Percentiles rank a stretch among this genome's conserved stretches.
Evolutionary conservation across 1,140 invertebrate genomes (phyloP).

Genomic region (Vollenhovia emeryi): DNA sequence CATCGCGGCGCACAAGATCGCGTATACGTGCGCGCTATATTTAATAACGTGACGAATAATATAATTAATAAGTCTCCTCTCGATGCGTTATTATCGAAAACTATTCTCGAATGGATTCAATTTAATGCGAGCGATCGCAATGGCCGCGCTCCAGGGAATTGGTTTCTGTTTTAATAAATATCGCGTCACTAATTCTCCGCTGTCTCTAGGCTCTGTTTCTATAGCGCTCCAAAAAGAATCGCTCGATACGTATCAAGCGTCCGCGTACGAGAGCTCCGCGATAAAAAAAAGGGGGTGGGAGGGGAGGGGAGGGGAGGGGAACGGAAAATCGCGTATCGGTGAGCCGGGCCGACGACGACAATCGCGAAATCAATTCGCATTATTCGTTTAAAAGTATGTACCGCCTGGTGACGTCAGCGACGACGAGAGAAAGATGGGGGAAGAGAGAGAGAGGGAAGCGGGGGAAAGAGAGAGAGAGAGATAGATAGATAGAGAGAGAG

Average conservation of each 20-base stretch:
- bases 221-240: constrained; percentile 55
- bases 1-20: neutral
- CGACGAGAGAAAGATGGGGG: constrained; percentile 11
- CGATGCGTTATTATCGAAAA: neutral
- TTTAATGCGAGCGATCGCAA: constrained; percentile 26
- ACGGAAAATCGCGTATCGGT: constrained; percentile 47
- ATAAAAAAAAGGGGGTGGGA: neutral
- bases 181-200: constrained; percentile 33
- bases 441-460: neutral
- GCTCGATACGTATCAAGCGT: constrained; percentile 58
- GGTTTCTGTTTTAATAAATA: constrained; percentile 49
- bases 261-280: constrained; percentile 9
- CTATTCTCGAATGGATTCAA: constrained; percentile 21
- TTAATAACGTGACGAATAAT: neutral
- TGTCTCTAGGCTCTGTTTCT: constrained; percentile 45
- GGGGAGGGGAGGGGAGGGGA: neutral
- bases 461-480: neutral
- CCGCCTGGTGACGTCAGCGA: constrained; percentile 72
- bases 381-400: constrained; percentile 79
- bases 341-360: constrained; percentile 62
- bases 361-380: constrained; percentile 80
- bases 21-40: neutral
- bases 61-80: neutral
- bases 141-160: constrained; percentile 18
- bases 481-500: constrained; percentile 7